Percentiles rank a stretch among this genome's conserved stretches.
Evolutionary conservation across 2,888 invertebrate species (phyloP).

Genomic region (Torymus auratus): DNA sequence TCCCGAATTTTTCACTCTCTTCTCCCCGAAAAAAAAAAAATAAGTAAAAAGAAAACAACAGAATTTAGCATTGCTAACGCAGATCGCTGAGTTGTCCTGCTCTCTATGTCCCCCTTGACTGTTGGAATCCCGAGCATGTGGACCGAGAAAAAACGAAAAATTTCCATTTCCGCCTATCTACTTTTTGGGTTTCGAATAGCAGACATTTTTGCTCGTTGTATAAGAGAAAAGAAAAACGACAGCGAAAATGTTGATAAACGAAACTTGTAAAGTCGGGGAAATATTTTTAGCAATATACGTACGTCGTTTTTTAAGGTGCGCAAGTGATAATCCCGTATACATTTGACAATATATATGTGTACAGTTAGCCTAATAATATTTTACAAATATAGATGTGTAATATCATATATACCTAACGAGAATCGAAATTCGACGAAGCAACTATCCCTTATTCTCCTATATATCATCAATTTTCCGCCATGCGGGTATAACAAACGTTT

Average conservation of each 20-base stretch:
- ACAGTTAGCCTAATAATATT: background rate
- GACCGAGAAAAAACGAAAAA: slow-evolving; percentile 24
- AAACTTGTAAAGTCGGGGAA: slow-evolving; percentile 30
- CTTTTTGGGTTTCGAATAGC: slow-evolving; percentile 37
- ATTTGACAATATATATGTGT: too few species aligned
- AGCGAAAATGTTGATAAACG: background rate
- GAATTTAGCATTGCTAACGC: background rate
- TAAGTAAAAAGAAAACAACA: background rate
- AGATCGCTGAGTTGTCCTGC: slow-evolving; percentile 8
- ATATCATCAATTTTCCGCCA: too few species aligned
- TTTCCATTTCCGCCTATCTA: slow-evolving; percentile 19
- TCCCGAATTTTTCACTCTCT: slow-evolving; percentile 3
- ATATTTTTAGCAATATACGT: too few species aligned
- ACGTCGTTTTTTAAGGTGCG: too few species aligned
- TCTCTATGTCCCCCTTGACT: background rate
- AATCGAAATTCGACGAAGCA: too few species aligned
- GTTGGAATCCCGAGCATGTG: slow-evolving; percentile 36
- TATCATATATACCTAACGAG: background rate
- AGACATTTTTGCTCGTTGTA: background rate
- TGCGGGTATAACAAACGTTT: too few species aligned
- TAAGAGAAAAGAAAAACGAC: background rate
- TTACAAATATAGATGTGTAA: background rate
- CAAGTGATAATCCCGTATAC: too few species aligned
- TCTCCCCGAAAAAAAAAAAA: background rate
- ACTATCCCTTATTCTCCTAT: too few species aligned